Evolutionary conservation across 2,797 vertebrate species (phyloP).

Genomic region (Brachyalestes nurse): DNA sequence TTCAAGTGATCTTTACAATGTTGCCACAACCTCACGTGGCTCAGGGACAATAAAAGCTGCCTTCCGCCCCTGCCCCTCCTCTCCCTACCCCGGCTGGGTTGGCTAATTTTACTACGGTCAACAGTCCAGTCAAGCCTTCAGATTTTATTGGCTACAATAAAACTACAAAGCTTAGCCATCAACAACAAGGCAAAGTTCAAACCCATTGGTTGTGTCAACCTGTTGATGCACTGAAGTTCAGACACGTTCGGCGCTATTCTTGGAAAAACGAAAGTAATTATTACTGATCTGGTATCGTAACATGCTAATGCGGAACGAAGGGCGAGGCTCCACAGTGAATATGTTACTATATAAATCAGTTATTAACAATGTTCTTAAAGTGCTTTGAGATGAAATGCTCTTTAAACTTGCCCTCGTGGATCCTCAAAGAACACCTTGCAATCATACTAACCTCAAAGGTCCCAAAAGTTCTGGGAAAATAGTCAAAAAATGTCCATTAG

Average conservation of each 20-base stretch:
- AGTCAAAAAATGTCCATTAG: background rate
- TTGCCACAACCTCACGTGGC: slow-evolving; percentile 59
- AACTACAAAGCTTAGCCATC: slow-evolving; percentile 33
- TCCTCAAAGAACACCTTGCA: slow-evolving; percentile 22
- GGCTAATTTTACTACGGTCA: slow-evolving; percentile 39
- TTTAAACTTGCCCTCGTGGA: background rate
- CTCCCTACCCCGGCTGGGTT: slow-evolving; percentile 14
- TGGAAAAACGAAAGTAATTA: slow-evolving; percentile 41
- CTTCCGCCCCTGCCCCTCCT: slow-evolving; percentile 47
- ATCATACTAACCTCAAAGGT: background rate
- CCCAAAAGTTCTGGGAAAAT: background rate
- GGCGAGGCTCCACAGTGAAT: slow-evolving; percentile 7
- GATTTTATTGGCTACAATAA: slow-evolving; percentile 44
- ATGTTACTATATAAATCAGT: slow-evolving; percentile 15
- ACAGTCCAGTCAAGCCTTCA: slow-evolving; percentile 24
- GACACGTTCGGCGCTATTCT: slow-evolving; percentile 29
- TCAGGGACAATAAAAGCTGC: slow-evolving; percentile 53
- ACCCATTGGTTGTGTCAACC: slow-evolving; percentile 5
- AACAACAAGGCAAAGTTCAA: slow-evolving; percentile 42
- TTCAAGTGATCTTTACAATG: slow-evolving; percentile 67
- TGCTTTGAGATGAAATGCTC: background rate
- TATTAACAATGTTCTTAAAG: slow-evolving; percentile 27
- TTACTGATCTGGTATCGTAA: slow-evolving; percentile 29
- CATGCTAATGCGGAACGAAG: slow-evolving; percentile 23
- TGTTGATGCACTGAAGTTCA: slow-evolving; percentile 31